These are phyloP conservation scores for Antheraea mylitta DNA, from an alignment of 1,140 invertebrate genomes.

Conservation along the genomic window DNA sequence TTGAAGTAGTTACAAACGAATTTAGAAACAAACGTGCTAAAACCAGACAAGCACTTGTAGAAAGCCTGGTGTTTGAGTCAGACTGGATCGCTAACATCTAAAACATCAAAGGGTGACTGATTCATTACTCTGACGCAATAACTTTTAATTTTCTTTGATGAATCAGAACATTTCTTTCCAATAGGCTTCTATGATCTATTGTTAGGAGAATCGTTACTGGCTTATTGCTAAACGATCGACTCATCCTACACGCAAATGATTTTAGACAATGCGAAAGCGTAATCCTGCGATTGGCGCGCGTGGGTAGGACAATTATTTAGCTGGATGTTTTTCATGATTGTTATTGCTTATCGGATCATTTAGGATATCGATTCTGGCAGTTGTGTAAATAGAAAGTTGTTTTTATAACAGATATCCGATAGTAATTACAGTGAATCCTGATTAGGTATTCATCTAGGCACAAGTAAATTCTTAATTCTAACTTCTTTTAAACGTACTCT, in stretches of 20 bases:
- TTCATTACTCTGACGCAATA: constrained; percentile 5
- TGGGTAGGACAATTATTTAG: constrained; percentile 10
- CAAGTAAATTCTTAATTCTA: too few species aligned
- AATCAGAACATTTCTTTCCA: constrained; percentile 3
- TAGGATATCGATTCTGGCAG: constrained; percentile 5
- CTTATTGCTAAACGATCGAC: background rate
- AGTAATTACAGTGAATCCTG: background rate
- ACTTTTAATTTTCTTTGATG: constrained; percentile 5
- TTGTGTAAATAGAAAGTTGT: constrained; percentile 5
- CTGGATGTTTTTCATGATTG: background rate
- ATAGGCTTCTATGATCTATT: background rate
- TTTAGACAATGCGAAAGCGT: constrained; percentile 8
- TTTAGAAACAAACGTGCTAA: too few species aligned
- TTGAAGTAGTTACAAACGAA: too few species aligned
- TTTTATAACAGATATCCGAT: background rate
- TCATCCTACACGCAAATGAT: constrained; percentile 9
- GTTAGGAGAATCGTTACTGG: background rate
- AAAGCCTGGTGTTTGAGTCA: too few species aligned
- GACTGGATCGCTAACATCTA: too few species aligned
- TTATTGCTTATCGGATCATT: background rate
- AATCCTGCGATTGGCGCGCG: background rate
- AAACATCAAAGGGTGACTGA: background rate
- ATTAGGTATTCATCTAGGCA: too few species aligned
- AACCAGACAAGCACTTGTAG: too few species aligned
- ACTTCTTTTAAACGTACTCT: too few species aligned